Evolutionary conservation across 2,113 vertebrate species (phyloP), one percentile per base, ranked within the genome.

Genomic region (Tragelaphus strepsiceros): DNA sequence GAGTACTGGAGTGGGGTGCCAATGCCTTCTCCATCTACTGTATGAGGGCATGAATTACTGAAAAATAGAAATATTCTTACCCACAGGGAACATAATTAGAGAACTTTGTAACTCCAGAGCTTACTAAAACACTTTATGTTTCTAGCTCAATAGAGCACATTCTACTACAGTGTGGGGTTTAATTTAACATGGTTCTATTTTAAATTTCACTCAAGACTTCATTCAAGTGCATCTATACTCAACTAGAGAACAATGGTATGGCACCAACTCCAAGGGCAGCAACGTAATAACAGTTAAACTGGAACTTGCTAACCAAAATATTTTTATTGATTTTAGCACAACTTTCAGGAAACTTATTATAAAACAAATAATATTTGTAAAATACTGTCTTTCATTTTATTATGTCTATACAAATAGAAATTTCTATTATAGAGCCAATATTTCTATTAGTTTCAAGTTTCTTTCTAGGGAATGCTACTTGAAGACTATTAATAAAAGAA

Each of bases 401-500:
- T 91, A 83, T 58, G 86, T 97, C 61, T 91, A 22, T 67, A 91
- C 87, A 95, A 80, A 88, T 35, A 22, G 59, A 91, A 67, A 30
- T 88, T 91, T 46, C 12, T 86, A 59, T 56, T 17, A 84, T 56
- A 64, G 32, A 88, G 26, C 64, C 90, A 88, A 43, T 86, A 81
- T 58, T 96, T 89, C 15, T 87, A 39, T 77, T 88, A 82, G 67
- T 78, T 92, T 62, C 64, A 85, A 85, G 51, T 53, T 59, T 87
- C 59, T 82, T 95, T 95, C 30, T 82, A 89, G 58, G 81, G 39
- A 43, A 88, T 16, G 16, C 46, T 82, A 35, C 43, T 87, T 88
- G 51, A 81, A 86, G 54, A 95, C 15, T 88, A 30, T 67, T 90
- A 83, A 88, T 80, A 88, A 93, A 83, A 88, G n/a, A 95, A 67